phyloP scores from a whole-genome alignment of 2,888 invertebrate genomes.

The Athalia rosae region DNA sequence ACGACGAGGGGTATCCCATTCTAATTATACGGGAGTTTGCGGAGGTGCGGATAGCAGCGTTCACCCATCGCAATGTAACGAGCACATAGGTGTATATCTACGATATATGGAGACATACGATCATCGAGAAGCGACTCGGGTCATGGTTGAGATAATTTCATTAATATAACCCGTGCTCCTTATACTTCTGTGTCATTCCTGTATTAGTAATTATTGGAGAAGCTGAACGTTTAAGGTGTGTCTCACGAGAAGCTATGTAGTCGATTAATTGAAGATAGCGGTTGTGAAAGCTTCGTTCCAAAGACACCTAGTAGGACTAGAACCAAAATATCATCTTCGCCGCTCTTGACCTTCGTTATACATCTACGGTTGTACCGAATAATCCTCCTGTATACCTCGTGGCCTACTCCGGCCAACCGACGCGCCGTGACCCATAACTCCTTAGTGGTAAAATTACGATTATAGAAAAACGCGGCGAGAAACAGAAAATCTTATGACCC shows the following conservation, averaged over 20 bases:
- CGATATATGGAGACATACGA: too few relatives aligned
- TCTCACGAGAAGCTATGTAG: background rate
- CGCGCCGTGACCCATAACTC: constrained; percentile 8
- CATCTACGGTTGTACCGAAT: too few relatives aligned
- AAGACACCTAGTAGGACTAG: constrained; percentile 9
- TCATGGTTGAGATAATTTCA: constrained; percentile 4
- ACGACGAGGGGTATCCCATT: too few relatives aligned
- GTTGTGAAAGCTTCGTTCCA: constrained; percentile 32
- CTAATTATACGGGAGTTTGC: too few relatives aligned
- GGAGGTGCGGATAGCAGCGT: too few relatives aligned
- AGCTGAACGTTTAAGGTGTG: constrained; percentile 10
- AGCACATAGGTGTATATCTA: too few relatives aligned
- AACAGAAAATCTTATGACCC: background rate
- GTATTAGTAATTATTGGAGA: constrained; percentile 14
- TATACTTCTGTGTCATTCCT: constrained; percentile 2
- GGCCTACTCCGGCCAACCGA: constrained; percentile 40
- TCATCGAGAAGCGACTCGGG: background rate
- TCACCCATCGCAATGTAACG: too few relatives aligned
- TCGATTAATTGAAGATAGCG: constrained; percentile 20
- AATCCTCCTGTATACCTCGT: background rate
- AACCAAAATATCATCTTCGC: constrained; percentile 12
- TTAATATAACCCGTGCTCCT: background rate
- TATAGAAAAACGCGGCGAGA: too few relatives aligned
- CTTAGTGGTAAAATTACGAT: background rate
- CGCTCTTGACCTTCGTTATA: constrained; percentile 20